These are phyloP conservation scores for Takifugu bimaculatus DNA, from an alignment of 2,113 vertebrate genomes.

Conservation along the genomic window DNA sequence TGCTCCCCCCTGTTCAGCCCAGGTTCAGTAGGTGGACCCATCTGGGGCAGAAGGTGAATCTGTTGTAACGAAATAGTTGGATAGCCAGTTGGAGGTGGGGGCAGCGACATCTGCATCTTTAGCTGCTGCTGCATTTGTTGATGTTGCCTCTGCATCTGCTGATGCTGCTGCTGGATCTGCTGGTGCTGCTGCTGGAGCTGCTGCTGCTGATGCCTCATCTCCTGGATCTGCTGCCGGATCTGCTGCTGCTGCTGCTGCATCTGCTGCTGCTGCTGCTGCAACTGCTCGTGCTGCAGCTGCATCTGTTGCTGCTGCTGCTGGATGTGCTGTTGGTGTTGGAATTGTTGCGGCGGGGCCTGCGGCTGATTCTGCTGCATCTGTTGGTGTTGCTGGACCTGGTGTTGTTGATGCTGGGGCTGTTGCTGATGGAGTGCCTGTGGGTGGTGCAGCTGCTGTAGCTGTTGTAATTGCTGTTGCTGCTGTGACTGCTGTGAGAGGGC, in stretches of 20 bases:
- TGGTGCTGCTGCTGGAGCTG: conserved; percentile 79
- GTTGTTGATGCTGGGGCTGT: conserved; percentile 51
- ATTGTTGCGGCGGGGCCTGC: conserved; percentile 41
- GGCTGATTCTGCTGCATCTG: conserved; percentile 55
- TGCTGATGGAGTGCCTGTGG: conserved; percentile 46
- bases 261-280: conserved; percentile 76
- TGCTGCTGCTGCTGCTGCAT: conserved; percentile 79
- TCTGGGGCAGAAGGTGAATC: conserved; percentile 70
- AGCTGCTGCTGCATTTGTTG: conserved; percentile 80
- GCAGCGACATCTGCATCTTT: conserved; percentile 76
- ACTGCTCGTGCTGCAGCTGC: conserved; percentile 73
- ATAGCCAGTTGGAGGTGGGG: conserved; percentile 69
- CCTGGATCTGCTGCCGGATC: conserved; percentile 74
- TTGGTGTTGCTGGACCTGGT: conserved; percentile 62
- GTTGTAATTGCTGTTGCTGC: conserved; percentile 38
- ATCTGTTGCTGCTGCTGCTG: conserved; percentile 78
- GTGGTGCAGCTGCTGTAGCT: conserved; percentile 53
- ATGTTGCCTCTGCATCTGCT: conserved; percentile 78
- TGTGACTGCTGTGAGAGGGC: conserved; percentile 39
- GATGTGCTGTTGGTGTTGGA: conserved; percentile 68
- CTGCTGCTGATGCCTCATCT: conserved; percentile 78
- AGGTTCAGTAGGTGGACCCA: conserved; percentile 72
- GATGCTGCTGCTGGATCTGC: conserved; percentile 77
- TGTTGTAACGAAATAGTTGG: conserved; percentile 76
- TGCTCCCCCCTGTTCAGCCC: conserved; percentile 77